Conservation (phyloP, 2,113 vertebrate species). For the Rhizomys pruinosus region DNA sequence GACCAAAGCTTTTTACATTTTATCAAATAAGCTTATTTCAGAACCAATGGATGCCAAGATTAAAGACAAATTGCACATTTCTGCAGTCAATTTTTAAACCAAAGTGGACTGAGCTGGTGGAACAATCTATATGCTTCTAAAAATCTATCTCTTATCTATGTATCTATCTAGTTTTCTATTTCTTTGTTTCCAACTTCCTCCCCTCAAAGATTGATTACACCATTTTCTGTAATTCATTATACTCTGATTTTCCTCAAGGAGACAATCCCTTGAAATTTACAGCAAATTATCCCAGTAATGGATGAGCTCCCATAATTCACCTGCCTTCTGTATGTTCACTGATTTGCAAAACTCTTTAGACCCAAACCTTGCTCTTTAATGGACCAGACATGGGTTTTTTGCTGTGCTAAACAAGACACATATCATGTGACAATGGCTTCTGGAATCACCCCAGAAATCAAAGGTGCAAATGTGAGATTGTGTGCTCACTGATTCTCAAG, state of each 20-base stretch:
- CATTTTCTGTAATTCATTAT: constrained; percentile 4
- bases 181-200: constrained; percentile 8
- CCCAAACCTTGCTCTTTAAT: neutral
- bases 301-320: neutral
- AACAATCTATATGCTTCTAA: neutral
- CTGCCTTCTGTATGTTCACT: neutral
- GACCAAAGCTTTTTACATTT: constrained; percentile 14
- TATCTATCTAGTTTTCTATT: neutral
- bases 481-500: constrained; percentile 27
- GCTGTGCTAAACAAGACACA: neutral
- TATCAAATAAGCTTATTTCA: constrained; percentile 39
- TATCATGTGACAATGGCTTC: neutral
- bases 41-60: neutral
- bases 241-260: neutral
- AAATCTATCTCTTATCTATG: neutral
- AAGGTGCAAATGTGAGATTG: constrained; percentile 57
- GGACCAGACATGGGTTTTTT: neutral
- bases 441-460: constrained; percentile 61
- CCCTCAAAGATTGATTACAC: neutral
- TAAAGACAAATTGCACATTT: neutral
- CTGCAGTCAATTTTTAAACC: neutral
- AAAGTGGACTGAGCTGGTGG: neutral
- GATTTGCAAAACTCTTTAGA: constrained; percentile 18
- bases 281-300: constrained; percentile 1
- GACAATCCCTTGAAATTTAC: constrained; percentile 19